Percentiles rank a stretch among this genome's conserved stretches.
These are phyloP conservation scores for Drosophila athabasca DNA, from an alignment of 1,140 invertebrate genomes.

Conservation along the genomic window DNA sequence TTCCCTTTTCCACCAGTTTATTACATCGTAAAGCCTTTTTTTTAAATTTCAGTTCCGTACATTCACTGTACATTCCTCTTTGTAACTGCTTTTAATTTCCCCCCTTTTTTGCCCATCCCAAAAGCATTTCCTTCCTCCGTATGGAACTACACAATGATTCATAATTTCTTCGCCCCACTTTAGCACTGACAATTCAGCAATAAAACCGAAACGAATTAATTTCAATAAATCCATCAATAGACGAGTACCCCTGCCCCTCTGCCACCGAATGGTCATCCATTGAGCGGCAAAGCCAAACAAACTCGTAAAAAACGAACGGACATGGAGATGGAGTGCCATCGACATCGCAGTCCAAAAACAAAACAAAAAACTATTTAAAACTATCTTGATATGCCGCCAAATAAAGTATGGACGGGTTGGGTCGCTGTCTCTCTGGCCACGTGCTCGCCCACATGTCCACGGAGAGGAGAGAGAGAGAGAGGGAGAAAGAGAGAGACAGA, in stretches of 20 bases:
- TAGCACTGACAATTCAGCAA: conserved; percentile 30
- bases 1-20: too few relatives aligned
- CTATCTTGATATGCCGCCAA: conserved; percentile 22
- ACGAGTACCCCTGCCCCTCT: neutral
- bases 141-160: conserved; percentile 30
- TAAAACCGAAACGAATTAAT: conserved; percentile 71
- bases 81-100: too few relatives aligned
- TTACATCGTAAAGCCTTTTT: too few relatives aligned
- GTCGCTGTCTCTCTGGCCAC: conserved; percentile 24
- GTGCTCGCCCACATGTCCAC: conserved; percentile 53
- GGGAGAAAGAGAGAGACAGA: neutral
- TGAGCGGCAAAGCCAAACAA: neutral
- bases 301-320: conserved; percentile 23
- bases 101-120: neutral
- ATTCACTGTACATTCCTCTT: too few relatives aligned
- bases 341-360: conserved; percentile 23
- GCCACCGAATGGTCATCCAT: conserved; percentile 32
- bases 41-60: too few relatives aligned
- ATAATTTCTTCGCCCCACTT: conserved; percentile 44
- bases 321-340: conserved; percentile 19
- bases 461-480: neutral
- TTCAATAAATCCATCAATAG: conserved; percentile 79
- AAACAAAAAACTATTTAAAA: conserved; percentile 22
- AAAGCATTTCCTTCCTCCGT: too few relatives aligned
- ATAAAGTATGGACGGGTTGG: conserved; percentile 27